Percentiles rank a stretch among this genome's conserved stretches.
Conservation (phyloP, 2,888 invertebrate genomes). For the Papilio demoleus region DNA sequence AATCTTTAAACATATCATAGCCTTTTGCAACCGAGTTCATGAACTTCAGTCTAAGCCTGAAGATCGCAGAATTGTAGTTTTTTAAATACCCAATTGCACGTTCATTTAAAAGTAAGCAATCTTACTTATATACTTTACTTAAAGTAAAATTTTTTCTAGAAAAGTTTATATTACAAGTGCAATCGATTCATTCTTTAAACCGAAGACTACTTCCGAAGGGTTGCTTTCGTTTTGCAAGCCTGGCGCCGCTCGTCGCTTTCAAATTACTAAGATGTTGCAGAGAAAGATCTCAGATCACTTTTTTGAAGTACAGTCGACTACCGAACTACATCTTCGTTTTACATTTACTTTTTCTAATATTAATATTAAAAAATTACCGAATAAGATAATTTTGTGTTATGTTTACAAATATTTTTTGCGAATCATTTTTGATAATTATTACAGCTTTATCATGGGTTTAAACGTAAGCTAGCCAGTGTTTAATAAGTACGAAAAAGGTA, state of each 20-base stretch:
- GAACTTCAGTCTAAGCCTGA: neutral
- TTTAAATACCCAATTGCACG: neutral
- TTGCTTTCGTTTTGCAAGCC: constrained; percentile 43
- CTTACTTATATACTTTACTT: neutral
- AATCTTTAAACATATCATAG: neutral
- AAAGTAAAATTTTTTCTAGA: too few species aligned
- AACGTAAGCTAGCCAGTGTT: too few species aligned
- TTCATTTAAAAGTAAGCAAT: neutral
- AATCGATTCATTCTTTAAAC: neutral
- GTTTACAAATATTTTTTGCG: too few species aligned
- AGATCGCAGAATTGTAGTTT: neutral
- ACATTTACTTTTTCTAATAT: neutral
- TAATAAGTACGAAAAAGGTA: too few species aligned
- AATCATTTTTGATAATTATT: too few species aligned
- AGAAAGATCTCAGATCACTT: constrained; percentile 59
- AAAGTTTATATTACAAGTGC: neutral
- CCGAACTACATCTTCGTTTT: neutral
- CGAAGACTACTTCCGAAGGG: constrained; percentile 39
- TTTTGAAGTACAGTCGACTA: constrained; percentile 55
- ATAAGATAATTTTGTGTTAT: too few species aligned
- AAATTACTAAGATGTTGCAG: constrained; percentile 69
- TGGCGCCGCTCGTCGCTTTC: constrained; percentile 58
- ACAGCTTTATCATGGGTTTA: too few species aligned
- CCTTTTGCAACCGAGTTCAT: neutral
- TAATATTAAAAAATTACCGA: too few species aligned